Evolutionary conservation across 2,113 vertebrate species (phyloP).

Genomic region (Vulpes ferrilata): DNA sequence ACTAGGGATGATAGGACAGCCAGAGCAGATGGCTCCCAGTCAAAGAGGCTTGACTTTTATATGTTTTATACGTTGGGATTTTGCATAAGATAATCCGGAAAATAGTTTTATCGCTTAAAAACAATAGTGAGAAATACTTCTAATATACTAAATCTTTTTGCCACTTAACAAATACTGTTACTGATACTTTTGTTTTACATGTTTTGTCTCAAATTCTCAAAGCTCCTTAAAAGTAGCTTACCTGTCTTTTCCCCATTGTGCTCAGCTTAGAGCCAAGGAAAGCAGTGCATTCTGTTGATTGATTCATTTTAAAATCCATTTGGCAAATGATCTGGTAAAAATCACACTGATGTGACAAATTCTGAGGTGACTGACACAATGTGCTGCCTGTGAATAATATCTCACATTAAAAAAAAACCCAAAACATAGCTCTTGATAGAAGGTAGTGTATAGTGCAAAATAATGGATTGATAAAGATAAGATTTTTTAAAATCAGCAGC

Average conservation of each 20-base stretch:
- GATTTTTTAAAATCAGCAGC: background rate
- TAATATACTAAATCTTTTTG: background rate
- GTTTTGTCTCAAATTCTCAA: background rate
- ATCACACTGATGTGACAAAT: background rate
- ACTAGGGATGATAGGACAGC: background rate
- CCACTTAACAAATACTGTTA: background rate
- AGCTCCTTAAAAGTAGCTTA: background rate
- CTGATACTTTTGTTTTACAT: background rate
- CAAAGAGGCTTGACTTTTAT: background rate
- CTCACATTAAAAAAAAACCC: background rate
- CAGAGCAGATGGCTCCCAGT: background rate
- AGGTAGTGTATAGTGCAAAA: background rate
- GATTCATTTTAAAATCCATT: background rate
- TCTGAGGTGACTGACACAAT: background rate
- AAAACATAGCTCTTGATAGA: background rate
- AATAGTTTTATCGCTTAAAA: background rate
- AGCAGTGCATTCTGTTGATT: background rate
- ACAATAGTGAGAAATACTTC: background rate
- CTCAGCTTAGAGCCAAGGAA: background rate
- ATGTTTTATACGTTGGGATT: slow-evolving; percentile 2
- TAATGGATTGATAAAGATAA: background rate
- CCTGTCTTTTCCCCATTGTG: background rate
- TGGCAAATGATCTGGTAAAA: background rate
- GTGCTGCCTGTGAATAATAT: background rate
- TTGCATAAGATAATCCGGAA: background rate